Evolutionary conservation across 1,140 invertebrate genomes (phyloP).

Genomic region (Meteorus sp.): DNA sequence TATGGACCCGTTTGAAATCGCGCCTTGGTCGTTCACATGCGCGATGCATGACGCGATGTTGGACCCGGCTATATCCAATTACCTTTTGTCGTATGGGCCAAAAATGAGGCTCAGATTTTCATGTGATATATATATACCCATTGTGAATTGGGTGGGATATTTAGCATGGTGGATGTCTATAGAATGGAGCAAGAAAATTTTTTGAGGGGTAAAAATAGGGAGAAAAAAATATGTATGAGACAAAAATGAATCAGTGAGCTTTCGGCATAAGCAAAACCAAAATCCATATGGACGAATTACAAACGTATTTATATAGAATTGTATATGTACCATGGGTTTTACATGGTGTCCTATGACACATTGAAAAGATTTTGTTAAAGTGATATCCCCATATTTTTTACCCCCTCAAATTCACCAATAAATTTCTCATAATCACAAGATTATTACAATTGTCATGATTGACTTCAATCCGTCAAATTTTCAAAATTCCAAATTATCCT

Average conservation of each 20-base stretch:
- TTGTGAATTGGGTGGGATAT: slow-evolving; percentile 41
- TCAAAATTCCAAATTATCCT: too few relatives aligned
- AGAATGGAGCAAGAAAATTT: neutral
- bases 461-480: neutral
- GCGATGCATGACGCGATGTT: slow-evolving; percentile 3
- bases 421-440: neutral
- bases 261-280: slow-evolving; percentile 8
- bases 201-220: slow-evolving; percentile 12
- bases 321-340: slow-evolving; percentile 21
- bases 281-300: slow-evolving; percentile 16
- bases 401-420: slow-evolving; percentile 3
- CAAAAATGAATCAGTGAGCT: too few relatives aligned
- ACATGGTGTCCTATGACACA: slow-evolving; percentile 45
- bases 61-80: slow-evolving; percentile 50
- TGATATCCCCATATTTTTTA: slow-evolving; percentile 43
- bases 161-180: slow-evolving; percentile 47
- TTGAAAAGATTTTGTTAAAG: slow-evolving; percentile 54
- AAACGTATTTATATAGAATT: neutral
- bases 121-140: slow-evolving; percentile 51
- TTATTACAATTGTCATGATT: neutral
- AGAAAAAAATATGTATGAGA: slow-evolving; percentile 16
- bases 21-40: slow-evolving; percentile 26
- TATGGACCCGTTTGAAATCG: slow-evolving; percentile 28
- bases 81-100: slow-evolving; percentile 53
- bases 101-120: slow-evolving; percentile 53